A percentile compares a stretch with the other conserved stretches of the same genome.
phyloP scores from a whole-genome alignment of 2,113 vertebrate genomes.

The Siniperca chuatsi region DNA sequence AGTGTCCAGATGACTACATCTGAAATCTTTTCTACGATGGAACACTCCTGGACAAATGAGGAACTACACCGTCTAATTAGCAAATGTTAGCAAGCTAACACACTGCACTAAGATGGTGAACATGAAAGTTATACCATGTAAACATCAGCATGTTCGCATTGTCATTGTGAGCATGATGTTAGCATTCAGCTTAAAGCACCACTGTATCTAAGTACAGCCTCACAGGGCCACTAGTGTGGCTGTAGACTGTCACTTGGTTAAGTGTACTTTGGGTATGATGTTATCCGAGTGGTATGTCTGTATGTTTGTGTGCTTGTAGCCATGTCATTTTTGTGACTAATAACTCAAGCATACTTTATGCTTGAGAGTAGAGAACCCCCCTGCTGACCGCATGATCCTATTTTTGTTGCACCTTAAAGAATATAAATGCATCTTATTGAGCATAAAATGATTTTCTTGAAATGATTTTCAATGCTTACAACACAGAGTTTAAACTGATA shows the following conservation, averaged over 20 bases:
- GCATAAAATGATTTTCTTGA: neutral
- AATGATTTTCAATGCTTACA: conserved; percentile 6
- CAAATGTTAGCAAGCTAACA: too few species aligned
- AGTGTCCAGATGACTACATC: too few species aligned
- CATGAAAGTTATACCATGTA: neutral
- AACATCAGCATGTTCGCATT: neutral
- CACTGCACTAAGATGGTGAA: neutral
- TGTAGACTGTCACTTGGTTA: neutral
- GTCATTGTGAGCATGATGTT: neutral
- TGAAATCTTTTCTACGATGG: too few species aligned
- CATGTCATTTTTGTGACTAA: neutral
- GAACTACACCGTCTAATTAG: too few species aligned
- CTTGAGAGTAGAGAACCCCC: neutral
- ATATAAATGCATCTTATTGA: conserved; percentile 44
- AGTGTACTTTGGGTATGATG: neutral
- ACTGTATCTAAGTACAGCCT: neutral
- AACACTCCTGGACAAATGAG: too few species aligned
- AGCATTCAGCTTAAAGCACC: neutral
- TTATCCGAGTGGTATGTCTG: neutral
- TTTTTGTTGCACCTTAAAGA: conserved; percentile 13
- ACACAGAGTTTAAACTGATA: conserved; percentile 19
- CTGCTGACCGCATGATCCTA: neutral
- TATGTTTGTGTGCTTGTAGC: neutral
- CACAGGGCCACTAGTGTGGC: neutral
- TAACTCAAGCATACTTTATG: neutral